Base-by-base conservation (phyloP, 2,797 vertebrate species). In the Atherinosoma microstoma region DNA sequence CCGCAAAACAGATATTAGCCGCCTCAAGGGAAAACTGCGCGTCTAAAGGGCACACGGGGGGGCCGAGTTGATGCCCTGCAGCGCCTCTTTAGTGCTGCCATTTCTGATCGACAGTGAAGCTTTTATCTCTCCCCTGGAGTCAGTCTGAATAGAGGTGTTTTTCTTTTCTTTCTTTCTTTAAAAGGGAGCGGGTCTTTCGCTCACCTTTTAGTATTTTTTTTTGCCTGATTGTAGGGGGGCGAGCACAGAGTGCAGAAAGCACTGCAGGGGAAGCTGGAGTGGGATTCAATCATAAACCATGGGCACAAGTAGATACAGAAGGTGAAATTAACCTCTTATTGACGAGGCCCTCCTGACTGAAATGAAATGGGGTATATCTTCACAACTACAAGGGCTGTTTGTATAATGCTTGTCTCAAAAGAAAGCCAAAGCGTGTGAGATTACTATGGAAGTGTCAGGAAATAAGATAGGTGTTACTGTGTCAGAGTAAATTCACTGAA, bases 81-180 rank as follows among this genome's bases (percentile, higher is more conserved):
- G 88, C 4, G 88, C 62, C 63, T 84, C 81, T 78, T 82, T 76
- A 81, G 71, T 79, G 85, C 86, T 82, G 84, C 84, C 83, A 82
- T 78, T 89, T 86, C 72, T 83, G 84, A 89, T 87, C 73, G 67
- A 82, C 82, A 67, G 64, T 18, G 64, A 79, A 36, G 84, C 85
- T 89, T 92, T 91, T 87, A 87, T 79, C 82, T 79, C 80, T 76
- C 70, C 79, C 78, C 79, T 38, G 53, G 75, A 87, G 85, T 67
- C 45, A 18, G 29, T 70, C 77, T 82, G 77, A 87, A 90, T 80
- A 68, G 67, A 72, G 42, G 47, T n/a, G 36, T 57, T 76, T 67
- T 75, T 64, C 27, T 70, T 51, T 63, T 32, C 32, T 66, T 66
- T 60, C 54, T 73, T 51, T 70, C 61, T 42, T 40, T 12, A 40